A percentile compares a stretch with the other conserved stretches of the same genome.
Evolutionary conservation across 2,888 invertebrate species (phyloP).

Genomic region (Aphelenchoides bicaudatus): DNA sequence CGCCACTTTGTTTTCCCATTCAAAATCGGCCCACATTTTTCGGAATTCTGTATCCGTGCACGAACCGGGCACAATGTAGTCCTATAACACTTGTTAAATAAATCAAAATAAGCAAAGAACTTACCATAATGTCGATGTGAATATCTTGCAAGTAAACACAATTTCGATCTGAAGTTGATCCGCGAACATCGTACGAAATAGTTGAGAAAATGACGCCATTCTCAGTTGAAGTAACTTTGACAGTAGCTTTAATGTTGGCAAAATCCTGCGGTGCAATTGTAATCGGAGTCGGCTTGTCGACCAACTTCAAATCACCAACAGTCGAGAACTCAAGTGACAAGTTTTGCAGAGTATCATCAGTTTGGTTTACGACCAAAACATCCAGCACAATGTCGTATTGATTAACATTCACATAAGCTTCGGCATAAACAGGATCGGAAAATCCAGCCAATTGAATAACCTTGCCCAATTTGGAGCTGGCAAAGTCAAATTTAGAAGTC

Average conservation of each 20-base stretch:
- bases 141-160: conserved; percentile 98
- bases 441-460: conserved; percentile 94
- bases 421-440: conserved; percentile 98
- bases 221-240: conserved; percentile 88
- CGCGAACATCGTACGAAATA: conserved; percentile 94
- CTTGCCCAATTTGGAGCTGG: conserved; percentile 67
- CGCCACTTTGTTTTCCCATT: conserved; percentile 97
- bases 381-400: conserved; percentile 78
- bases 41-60: conserved; percentile 94
- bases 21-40: conserved; percentile 99
- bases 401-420: conserved; percentile 98
- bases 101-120: background rate
- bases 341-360: conserved; percentile 92
- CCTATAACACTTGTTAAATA: conserved; percentile 72
- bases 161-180: conserved; percentile 85
- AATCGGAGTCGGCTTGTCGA: conserved; percentile 91
- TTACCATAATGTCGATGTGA: conserved; percentile 75
- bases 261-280: conserved; percentile 94
- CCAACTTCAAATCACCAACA: conserved; percentile 82
- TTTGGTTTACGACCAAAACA: conserved; percentile 95
- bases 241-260: conserved; percentile 78
- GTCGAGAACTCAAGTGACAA: conserved; percentile 96
- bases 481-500: conserved; percentile 61
- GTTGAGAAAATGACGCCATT: conserved; percentile 99
- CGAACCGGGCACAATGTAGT: conserved; percentile 80